Percentiles rank a stretch among this genome's conserved stretches.
Evolutionary conservation across 2,113 vertebrate genomes (phyloP).

Genomic region (Chunga burmeisteri): DNA sequence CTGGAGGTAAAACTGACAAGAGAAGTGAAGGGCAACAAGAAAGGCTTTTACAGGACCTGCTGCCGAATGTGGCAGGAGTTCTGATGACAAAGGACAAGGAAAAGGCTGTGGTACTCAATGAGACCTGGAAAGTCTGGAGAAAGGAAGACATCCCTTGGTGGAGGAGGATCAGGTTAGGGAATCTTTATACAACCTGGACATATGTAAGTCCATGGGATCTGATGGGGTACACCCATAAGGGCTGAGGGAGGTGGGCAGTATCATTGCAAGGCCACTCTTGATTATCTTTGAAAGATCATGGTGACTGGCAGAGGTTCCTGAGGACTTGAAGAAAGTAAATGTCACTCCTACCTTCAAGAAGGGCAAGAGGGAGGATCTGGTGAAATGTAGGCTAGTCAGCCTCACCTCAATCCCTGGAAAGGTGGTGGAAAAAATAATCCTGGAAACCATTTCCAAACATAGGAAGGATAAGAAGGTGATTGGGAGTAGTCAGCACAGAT

Average conservation of each 20-base stretch:
- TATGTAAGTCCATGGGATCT: background rate
- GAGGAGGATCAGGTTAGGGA: background rate
- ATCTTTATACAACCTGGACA: background rate
- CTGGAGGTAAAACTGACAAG: background rate
- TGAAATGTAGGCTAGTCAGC: no score
- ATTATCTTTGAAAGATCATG: no score
- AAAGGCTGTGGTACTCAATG: background rate
- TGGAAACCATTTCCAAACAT: background rate
- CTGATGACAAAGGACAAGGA: background rate
- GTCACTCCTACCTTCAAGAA: no score
- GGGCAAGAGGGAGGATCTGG: no score
- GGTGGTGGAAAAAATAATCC: background rate
- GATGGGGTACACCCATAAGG: background rate
- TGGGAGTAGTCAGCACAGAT: background rate
- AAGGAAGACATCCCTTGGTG: no score
- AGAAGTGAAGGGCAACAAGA: background rate
- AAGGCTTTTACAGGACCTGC: background rate
- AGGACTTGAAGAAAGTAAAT: no score
- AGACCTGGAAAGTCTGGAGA: background rate
- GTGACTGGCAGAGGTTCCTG: no score
- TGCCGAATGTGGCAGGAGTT: background rate
- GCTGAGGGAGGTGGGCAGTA: background rate
- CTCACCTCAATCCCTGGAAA: background rate
- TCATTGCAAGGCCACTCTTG: background rate
- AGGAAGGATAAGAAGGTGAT: background rate